These are phyloP conservation scores for Pinctada fucata DNA, from an alignment of 2,888 invertebrate species.

Conservation along the genomic window DNA sequence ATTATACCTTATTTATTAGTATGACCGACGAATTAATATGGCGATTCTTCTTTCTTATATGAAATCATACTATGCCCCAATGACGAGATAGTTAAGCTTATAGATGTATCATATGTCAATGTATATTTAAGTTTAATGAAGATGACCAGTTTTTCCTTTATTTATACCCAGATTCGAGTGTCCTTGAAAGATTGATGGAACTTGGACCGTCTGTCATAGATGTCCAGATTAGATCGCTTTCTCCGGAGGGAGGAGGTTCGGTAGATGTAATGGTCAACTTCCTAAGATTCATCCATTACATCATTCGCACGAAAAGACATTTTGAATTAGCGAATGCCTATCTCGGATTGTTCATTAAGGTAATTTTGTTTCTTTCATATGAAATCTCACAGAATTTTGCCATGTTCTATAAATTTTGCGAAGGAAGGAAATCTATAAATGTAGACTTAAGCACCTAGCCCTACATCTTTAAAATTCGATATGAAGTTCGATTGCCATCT, in stretches of 20 bases:
- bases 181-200: slow-evolving; percentile 82
- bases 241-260: slow-evolving; percentile 86
- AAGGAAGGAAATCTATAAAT: too few species aligned
- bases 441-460: too few species aligned
- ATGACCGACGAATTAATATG: too few species aligned
- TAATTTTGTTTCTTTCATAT: slow-evolving; percentile 57
- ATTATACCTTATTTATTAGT: too few species aligned
- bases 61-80: too few species aligned
- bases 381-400: too few species aligned
- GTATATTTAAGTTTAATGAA: too few species aligned
- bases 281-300: slow-evolving; percentile 84
- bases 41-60: too few species aligned
- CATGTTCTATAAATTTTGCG: too few species aligned
- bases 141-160: too few species aligned
- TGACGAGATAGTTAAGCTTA: neutral
- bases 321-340: slow-evolving; percentile 95
- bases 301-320: slow-evolving; percentile 86
- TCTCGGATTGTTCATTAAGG: slow-evolving; percentile 90
- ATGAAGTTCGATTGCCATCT: too few species aligned
- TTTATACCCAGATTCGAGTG: slow-evolving; percentile 76
- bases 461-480: too few species aligned
- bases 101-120: neutral
- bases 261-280: slow-evolving; percentile 86
- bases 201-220: slow-evolving; percentile 91
- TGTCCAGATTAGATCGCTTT: slow-evolving; percentile 89